phyloP scores from a whole-genome alignment of 2,888 invertebrate genomes.

The Rapana venosa region DNA sequence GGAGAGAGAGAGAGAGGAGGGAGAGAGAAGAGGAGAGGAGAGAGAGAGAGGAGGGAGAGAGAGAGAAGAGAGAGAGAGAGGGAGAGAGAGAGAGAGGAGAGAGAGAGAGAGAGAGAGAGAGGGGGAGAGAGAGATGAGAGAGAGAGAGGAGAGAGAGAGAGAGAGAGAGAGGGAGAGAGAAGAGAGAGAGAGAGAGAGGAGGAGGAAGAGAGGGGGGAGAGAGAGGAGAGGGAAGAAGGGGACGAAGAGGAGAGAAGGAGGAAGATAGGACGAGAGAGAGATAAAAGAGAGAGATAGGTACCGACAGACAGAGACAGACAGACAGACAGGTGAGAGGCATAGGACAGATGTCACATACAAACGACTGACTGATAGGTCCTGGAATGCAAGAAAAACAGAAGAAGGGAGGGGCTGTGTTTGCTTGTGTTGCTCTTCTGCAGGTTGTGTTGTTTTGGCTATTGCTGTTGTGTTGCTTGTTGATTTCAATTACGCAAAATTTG shows the following conservation, averaged over 20 bases:
- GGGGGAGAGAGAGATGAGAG: conserved; percentile 20
- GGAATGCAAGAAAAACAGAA: no score
- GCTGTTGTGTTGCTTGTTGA: no score
- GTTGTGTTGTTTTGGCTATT: no score
- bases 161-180: conserved; percentile 27
- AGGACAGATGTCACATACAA: no score
- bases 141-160: no score
- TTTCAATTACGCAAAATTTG: no score
- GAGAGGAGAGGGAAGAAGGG: no score
- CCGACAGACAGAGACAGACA: neutral
- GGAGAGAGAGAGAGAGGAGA: neutral
- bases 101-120: neutral
- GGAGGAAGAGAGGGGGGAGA: neutral
- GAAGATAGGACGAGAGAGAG: neutral
- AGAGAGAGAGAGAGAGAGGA: neutral
- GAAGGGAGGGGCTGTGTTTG: no score
- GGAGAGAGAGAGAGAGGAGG: conserved; percentile 26
- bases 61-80: neutral
- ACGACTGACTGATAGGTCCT: no score
- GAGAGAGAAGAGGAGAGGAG: conserved; percentile 21
- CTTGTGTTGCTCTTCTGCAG: no score
- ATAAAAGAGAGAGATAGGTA: conserved; percentile 21
- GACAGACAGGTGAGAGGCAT: neutral
- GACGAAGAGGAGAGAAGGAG: no score
- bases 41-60: conserved; percentile 19